Evolutionary conservation across 2,888 invertebrate genomes (phyloP), one percentile per base, ranked within the genome.

Genomic region (Tenthredo amoena): DNA sequence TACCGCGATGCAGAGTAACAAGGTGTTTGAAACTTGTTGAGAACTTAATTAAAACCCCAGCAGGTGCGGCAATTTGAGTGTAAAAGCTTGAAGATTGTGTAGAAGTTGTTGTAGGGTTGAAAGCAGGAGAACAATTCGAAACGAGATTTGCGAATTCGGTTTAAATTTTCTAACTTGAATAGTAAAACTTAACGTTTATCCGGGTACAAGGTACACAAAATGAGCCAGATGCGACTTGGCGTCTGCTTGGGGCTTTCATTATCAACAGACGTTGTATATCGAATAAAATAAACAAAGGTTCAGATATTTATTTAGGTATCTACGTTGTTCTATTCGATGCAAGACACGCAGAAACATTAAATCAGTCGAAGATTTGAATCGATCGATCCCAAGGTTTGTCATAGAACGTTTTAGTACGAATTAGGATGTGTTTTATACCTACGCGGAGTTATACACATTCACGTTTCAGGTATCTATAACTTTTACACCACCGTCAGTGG

Each of bases 281-380:
- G 10, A 43, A 43, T 43, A 40, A 74, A 43, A 74, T 74, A 74
- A 43, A n/a, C 72, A 40, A 43, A 21, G 12, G 3, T 43, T 40
- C 5, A 15, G 34, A 34, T 71, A 37, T 71, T 71, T 37, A n/a
- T 37, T 15, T n/a, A 74, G 43, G 5, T 71, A 40, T 40, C 43
- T 26, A 40, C 26, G 12, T 26, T 74, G 0, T 43, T 74, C 43
- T 6, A 2, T 9, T n/a, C 71, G 37, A 71, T 31, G 37, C 7
- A 18, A 71, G 37, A 71, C 71, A 71, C 37, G 72, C 72, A 43
- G 21, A 26, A 40, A 74, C 72, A 40, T 43, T 43, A n/a, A 74
- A 74, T 74, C 72, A 15, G 71, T 37, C n/a, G 18, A 37, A 71
- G 7, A 71, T 71, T 31, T n/a, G 37, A 71, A 37, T 71, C 71